These are phyloP conservation scores for Drosophila ochracea DNA, from an alignment of 2,888 invertebrate species.

Conservation along the genomic window DNA sequence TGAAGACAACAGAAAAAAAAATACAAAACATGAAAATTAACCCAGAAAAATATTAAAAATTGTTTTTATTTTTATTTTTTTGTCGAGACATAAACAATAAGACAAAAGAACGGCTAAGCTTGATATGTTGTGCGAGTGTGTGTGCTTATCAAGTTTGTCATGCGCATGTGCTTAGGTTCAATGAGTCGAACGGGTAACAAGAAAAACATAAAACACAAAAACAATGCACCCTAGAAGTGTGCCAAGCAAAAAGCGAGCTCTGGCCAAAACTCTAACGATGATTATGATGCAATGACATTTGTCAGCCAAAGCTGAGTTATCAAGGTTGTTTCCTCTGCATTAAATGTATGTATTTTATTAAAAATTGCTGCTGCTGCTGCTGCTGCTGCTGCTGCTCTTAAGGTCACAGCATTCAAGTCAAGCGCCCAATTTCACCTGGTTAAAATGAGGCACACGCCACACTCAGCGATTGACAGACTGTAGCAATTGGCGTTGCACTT, in stretches of 20 bases:
- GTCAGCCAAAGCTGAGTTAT: slow-evolving; percentile 22
- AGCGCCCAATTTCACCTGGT: slow-evolving; percentile 56
- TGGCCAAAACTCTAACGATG: slow-evolving; percentile 25
- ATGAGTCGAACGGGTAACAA: slow-evolving; percentile 70
- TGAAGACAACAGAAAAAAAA: slow-evolving; percentile 43
- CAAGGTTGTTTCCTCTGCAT: slow-evolving; percentile 52
- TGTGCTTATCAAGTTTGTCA: slow-evolving; percentile 66
- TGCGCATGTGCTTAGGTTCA: slow-evolving; percentile 74
- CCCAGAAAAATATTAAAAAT: slow-evolving; percentile 56
- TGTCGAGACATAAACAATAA: slow-evolving; percentile 63
- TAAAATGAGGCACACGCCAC: slow-evolving; percentile 55
- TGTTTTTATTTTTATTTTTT: slow-evolving; percentile 21
- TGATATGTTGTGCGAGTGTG: slow-evolving; percentile 24
- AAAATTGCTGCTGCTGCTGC: slow-evolving; percentile 17
- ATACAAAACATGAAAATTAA: slow-evolving; percentile 57
- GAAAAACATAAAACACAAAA: slow-evolving; percentile 31
- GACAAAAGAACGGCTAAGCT: slow-evolving; percentile 69
- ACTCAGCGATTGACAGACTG: slow-evolving; percentile 50
- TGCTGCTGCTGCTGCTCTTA: slow-evolving; percentile 16
- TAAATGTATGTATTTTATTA: slow-evolving; percentile 19
- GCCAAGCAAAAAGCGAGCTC: slow-evolving; percentile 44
- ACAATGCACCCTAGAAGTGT: slow-evolving; percentile 74
- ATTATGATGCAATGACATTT: slow-evolving; percentile 56
- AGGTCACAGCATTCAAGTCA: slow-evolving; percentile 50
- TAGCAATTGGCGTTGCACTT: slow-evolving; percentile 44